phyloP scores from a whole-genome alignment of 2,888 invertebrate genomes.

The Eupithecia dodoneata region DNA sequence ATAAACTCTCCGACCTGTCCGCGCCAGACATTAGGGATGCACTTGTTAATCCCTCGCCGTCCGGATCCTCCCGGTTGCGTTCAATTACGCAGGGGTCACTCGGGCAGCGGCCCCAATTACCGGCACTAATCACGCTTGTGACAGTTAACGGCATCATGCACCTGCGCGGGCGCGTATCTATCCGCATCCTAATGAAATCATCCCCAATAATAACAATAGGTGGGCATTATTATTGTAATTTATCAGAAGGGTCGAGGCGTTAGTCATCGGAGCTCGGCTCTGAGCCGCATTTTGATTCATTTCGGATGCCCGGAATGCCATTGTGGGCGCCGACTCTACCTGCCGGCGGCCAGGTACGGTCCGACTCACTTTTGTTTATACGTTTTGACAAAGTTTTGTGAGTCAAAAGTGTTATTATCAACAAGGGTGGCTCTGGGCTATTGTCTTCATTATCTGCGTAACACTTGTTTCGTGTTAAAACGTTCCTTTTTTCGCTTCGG shows the following conservation, averaged over 20 bases:
- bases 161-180: slow-evolving; percentile 61
- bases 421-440: slow-evolving; percentile 63
- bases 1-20: slow-evolving; percentile 73
- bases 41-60: slow-evolving; percentile 58
- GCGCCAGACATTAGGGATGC: slow-evolving; percentile 73
- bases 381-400: slow-evolving; percentile 74
- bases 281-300: slow-evolving; percentile 79
- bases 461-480: slow-evolving; percentile 51
- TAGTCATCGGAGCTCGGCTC: slow-evolving; percentile 60
- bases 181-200: slow-evolving; percentile 71
- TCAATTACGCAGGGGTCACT: slow-evolving; percentile 32
- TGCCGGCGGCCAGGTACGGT: slow-evolving; percentile 54
- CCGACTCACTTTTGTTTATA: slow-evolving; percentile 67
- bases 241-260: slow-evolving; percentile 66
- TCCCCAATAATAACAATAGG: slow-evolving; percentile 74
- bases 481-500: slow-evolving; percentile 27
- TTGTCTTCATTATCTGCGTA: slow-evolving; percentile 55
- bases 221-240: slow-evolving; percentile 76
- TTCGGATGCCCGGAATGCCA: slow-evolving; percentile 80
- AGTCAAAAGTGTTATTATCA: slow-evolving; percentile 72
- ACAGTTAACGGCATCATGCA: slow-evolving; percentile 64
- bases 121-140: slow-evolving; percentile 58
- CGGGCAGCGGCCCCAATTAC: slow-evolving; percentile 33
- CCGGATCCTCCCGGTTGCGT: slow-evolving; percentile 30
- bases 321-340: slow-evolving; percentile 76